Conservation (phyloP, 2,797 vertebrate species). For the Valencia hispanica region DNA sequence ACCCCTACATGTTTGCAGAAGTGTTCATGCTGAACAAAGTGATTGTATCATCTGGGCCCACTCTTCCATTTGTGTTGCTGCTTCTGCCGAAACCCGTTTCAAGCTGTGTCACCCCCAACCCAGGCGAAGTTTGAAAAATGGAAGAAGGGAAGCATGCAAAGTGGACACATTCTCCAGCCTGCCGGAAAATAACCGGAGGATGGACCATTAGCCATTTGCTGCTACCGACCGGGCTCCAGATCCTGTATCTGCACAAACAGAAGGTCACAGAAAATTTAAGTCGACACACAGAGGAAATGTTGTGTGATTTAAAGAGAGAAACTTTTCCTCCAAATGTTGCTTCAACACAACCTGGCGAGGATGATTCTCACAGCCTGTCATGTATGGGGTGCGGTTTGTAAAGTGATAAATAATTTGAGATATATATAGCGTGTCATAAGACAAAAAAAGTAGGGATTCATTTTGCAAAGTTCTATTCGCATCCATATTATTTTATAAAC, state of each 20-base stretch:
- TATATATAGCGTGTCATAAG: too few relatives aligned
- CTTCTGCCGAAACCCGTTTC: conserved; percentile 70
- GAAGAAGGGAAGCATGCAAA: conserved; percentile 80
- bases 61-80: conserved; percentile 71
- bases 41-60: conserved; percentile 77
- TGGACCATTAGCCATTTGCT: conserved; percentile 77
- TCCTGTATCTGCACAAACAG: conserved; percentile 73
- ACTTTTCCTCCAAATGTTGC: neutral
- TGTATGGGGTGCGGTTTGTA: too few relatives aligned
- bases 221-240: conserved; percentile 63
- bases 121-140: conserved; percentile 76
- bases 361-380: too few relatives aligned
- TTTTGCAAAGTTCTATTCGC: too few relatives aligned
- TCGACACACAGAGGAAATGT: conserved; percentile 29
- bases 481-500: too few relatives aligned
- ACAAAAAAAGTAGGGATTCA: too few relatives aligned
- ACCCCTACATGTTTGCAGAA: conserved; percentile 69
- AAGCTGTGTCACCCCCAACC: conserved; percentile 73
- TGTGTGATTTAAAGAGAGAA: conserved; percentile 14
- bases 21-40: conserved; percentile 79
- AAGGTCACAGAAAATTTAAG: conserved; percentile 69
- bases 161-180: conserved; percentile 80
- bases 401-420: too few relatives aligned
- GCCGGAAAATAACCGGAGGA: conserved; percentile 79
- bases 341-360: conserved; percentile 37